Percentiles rank a stretch among this genome's conserved stretches.
phyloP scores from a whole-genome alignment of 2,888 invertebrate genomes.

The Diarsia mendica region DNA sequence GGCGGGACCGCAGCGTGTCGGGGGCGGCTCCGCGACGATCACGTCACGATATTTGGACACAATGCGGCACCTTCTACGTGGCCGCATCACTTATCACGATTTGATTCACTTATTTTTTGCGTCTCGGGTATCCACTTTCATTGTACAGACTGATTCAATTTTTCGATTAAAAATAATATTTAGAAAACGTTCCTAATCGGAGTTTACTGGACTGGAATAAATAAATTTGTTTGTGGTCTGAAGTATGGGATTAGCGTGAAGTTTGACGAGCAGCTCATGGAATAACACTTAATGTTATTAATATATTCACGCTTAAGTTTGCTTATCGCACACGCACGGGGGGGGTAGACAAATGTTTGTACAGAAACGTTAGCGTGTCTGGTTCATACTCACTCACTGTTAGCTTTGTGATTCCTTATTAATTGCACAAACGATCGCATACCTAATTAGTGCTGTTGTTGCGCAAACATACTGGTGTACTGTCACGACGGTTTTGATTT shows the following conservation, averaged over 20 bases:
- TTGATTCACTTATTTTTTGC: constrained; percentile 43
- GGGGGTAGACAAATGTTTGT: constrained; percentile 46
- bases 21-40: constrained; percentile 32
- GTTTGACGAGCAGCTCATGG: constrained; percentile 50
- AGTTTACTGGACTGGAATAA: constrained; percentile 36
- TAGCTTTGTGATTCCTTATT: constrained; percentile 50
- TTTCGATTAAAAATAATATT: constrained; percentile 47
- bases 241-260: constrained; percentile 41
- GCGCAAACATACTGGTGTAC: neutral
- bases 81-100: constrained; percentile 40
- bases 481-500: neutral
- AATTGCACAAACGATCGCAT: constrained; percentile 39
- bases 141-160: constrained; percentile 34
- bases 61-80: constrained; percentile 40
- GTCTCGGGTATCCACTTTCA: constrained; percentile 29
- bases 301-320: constrained; percentile 50
- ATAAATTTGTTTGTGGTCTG: constrained; percentile 35
- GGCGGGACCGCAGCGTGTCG: constrained; percentile 38
- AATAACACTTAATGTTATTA: constrained; percentile 49
- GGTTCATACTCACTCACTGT: constrained; percentile 34
- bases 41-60: constrained; percentile 58
- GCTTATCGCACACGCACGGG: constrained; percentile 52
- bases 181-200: constrained; percentile 37
- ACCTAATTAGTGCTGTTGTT: constrained; percentile 36
- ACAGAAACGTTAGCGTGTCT: constrained; percentile 51